Base-by-base conservation (phyloP, 2,113 vertebrate species). In the Ornithorhynchus anatinus region DNA sequence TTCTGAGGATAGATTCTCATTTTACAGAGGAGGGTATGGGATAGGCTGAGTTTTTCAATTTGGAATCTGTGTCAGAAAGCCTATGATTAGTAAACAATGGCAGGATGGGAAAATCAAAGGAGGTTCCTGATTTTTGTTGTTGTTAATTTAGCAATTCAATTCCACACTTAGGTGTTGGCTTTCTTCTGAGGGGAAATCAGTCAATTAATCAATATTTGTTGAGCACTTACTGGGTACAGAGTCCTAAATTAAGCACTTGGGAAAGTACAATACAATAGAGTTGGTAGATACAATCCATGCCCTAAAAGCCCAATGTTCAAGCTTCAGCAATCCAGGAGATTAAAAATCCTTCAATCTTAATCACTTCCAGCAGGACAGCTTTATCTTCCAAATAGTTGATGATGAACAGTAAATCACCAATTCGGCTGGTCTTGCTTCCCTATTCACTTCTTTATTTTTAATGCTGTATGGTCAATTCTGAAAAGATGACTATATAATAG, bases 101-200 rank as follows among this genome's bases (percentile, higher is more conserved):
- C 50, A 53, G n/a, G n/a, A 35, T 27, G 45, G 44, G 44, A 57
- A 68, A 79, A 47, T 5, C 20, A 23, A 83, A 64, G 27, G n/a
- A n/a, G n/a, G n/a, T n/a, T n/a, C n/a, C n/a, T n/a, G n/a, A n/a
- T n/a, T n/a, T n/a, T n/a, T n/a, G n/a, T n/a, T n/a, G n/a, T n/a
- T n/a, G n/a, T n/a, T n/a, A n/a, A n/a, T n/a, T n/a, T n/a, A n/a
- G n/a, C n/a, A n/a, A n/a, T 52, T 23, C 20, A 44, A 11, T 27
- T 73, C 54, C 57, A 32, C 10, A 7, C 23, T 5, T 39, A 50
- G 63, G 44, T 44, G 51, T 69, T 61, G 68, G 33, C 39, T 72
- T 47, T n/a, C 44, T 63, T 80, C 74, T 63, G 64, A 27, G 82
- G 35, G n/a, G n/a, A n/a, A n/a, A n/a, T n/a, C n/a, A n/a, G n/a